A percentile compares a stretch with the other conserved stretches of the same genome.
These are phyloP conservation scores for Labroides dimidiatus DNA, from an alignment of 2,797 vertebrate species.

Conservation along the genomic window DNA sequence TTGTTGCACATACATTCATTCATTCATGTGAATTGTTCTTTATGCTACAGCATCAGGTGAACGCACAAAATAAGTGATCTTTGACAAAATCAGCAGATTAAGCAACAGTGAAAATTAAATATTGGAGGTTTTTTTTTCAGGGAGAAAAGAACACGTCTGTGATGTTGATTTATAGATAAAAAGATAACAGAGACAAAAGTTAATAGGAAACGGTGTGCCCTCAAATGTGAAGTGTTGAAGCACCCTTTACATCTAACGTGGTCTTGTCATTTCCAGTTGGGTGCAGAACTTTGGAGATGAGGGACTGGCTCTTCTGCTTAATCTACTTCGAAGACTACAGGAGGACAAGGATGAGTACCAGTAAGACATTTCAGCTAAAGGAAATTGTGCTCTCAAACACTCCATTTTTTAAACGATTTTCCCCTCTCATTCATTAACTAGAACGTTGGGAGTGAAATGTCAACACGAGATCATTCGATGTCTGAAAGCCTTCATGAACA, in stretches of 20 bases:
- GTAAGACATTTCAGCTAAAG: conserved; percentile 62
- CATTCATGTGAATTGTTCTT: neutral
- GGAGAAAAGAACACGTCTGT: too few relatives aligned
- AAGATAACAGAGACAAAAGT: too few relatives aligned
- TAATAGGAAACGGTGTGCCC: neutral
- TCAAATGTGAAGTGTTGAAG: neutral
- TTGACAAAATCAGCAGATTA: too few relatives aligned
- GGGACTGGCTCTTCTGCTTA: conserved; percentile 87
- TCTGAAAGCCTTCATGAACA: conserved; percentile 97
- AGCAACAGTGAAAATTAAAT: too few relatives aligned
- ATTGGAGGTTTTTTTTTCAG: too few relatives aligned
- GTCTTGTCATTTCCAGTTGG: conserved; percentile 83
- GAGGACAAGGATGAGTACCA: conserved; percentile 87
- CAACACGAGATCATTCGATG: conserved; percentile 95
- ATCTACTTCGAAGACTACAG: conserved; percentile 86
- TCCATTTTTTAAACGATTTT: conserved; percentile 19
- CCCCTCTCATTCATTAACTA: conserved; percentile 32
- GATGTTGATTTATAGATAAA: too few relatives aligned
- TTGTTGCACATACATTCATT: too few relatives aligned
- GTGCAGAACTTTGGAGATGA: conserved; percentile 93
- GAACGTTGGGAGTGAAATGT: conserved; percentile 81
- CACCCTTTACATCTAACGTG: neutral
- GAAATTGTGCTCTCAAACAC: neutral
- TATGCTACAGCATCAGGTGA: neutral
- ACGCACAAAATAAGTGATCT: neutral